Conservation (phyloP, 2,888 invertebrate genomes). For the Meliscaeva auricollis region DNA sequence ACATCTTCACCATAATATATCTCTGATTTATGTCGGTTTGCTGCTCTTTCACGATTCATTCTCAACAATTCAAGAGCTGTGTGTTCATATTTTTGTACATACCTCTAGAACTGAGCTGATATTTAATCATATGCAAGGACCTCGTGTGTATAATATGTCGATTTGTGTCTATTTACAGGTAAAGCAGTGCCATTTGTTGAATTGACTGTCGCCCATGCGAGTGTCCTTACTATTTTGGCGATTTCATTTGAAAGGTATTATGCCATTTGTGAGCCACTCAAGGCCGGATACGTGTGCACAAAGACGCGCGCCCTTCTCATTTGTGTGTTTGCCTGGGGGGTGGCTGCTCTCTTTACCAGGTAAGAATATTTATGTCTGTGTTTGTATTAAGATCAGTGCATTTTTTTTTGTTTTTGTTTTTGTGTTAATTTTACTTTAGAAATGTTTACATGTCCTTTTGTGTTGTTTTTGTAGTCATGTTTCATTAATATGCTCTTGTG, state of each 20-base stretch:
- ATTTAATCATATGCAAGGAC: background rate
- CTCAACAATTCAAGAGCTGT: slow-evolving; percentile 16
- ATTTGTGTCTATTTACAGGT: slow-evolving; percentile 86
- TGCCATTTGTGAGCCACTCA: slow-evolving; percentile 96
- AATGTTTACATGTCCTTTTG: slow-evolving; percentile 5
- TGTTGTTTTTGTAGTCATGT: slow-evolving; percentile 12
- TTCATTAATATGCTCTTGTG: slow-evolving; percentile 14
- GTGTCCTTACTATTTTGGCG: slow-evolving; percentile 95
- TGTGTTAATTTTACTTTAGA: slow-evolving; percentile 15
- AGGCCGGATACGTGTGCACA: slow-evolving; percentile 95
- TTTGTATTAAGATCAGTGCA: slow-evolving; percentile 20
- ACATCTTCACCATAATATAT: slow-evolving; percentile 26
- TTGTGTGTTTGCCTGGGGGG: slow-evolving; percentile 92
- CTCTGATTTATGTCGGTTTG: slow-evolving; percentile 44
- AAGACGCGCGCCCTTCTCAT: slow-evolving; percentile 93
- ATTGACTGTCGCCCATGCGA: slow-evolving; percentile 95
- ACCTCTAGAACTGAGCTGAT: background rate
- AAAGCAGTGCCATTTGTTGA: slow-evolving; percentile 96
- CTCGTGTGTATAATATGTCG: slow-evolving; percentile 52
- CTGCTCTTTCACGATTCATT: slow-evolving; percentile 4
- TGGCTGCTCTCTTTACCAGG: slow-evolving; percentile 94
- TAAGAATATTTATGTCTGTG: slow-evolving; percentile 83
- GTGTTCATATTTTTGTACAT: background rate
- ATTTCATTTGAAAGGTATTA: slow-evolving; percentile 96
- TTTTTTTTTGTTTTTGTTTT: background rate